Evolutionary conservation across 2,888 invertebrate genomes (phyloP), one percentile per base, ranked within the genome.

Genomic region (Podotricha telesiphe): DNA sequence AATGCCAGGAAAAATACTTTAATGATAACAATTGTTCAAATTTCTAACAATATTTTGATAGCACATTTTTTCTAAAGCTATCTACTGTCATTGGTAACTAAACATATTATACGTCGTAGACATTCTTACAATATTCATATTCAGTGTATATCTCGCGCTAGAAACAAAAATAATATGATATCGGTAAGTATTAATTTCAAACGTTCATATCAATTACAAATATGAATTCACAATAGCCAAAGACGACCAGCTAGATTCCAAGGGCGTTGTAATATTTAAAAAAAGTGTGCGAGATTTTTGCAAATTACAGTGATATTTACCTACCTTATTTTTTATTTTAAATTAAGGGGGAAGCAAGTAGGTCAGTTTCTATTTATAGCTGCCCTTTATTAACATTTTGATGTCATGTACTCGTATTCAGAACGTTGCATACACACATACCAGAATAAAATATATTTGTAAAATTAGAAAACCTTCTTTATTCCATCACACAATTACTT

Each of bases 331-430:
- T 28, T 45, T 22, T 59, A 59, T 59, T 59, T 45, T 45, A 45
- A 45, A 45, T 22, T 22, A 59, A 59, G 45, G 59, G 58, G 22
- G 59, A 59, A 59, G 34, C 59, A 59, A 59, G 28, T 59, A 59
- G 59, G 59, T 59, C 59, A 59, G 59, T 17, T 28, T 17, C 59
- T 45, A 59, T 59, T 59, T 59, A 59, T 59, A 59, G 42, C 20
- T 6, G 1, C 45, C 59, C 42, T 45, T 45, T 59, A 45, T 45
- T 59, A 59, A 45, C 59, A 28, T 22, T 45, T 45, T 17, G 45
- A 59, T 28, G 28, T 22, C n/a, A 45, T 45, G 42, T 59, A 45
- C 28, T 59, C 42, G 42, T 59, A 45, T 45, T 59, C 45, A 22
- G 17, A 22, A 22, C 59, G 45, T n/a, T 40, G 13, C 11, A 19